Conservation (phyloP, 2,113 vertebrate genomes). For the Heterotis niloticus region DNA sequence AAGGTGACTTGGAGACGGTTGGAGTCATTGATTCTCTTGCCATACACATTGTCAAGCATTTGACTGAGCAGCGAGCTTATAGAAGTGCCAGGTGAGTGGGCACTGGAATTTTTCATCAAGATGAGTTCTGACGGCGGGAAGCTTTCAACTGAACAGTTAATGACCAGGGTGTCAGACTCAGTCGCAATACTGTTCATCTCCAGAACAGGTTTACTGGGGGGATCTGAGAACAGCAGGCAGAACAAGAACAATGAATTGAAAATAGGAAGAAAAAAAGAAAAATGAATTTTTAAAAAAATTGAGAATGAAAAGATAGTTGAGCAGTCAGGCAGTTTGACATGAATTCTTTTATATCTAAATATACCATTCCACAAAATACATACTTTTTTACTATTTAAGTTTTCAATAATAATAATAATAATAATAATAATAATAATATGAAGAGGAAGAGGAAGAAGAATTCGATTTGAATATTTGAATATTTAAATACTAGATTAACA, state of each 20-base stretch:
- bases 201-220: constrained; percentile 39
- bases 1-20: constrained; percentile 23
- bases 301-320: not conserved
- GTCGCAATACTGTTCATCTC: constrained; percentile 28
- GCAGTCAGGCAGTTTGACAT: too few relatives aligned
- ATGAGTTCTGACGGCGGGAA: not conserved
- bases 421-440: too few relatives aligned
- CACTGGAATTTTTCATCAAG: not conserved
- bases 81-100: too few relatives aligned
- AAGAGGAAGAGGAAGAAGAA: too few relatives aligned
- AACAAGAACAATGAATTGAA: not conserved
- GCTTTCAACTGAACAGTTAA: constrained; percentile 48
- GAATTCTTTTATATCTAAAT: too few relatives aligned
- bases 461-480: too few relatives aligned
- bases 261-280: not conserved
- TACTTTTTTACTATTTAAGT: too few relatives aligned
- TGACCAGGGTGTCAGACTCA: constrained; percentile 27
- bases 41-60: accelerated
- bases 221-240: constrained; percentile 40
- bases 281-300: not conserved
- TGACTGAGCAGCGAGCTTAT: too few relatives aligned
- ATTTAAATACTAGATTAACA: too few relatives aligned
- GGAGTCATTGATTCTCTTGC: accelerated
- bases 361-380: too few relatives aligned
- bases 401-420: too few relatives aligned